phyloP scores from a whole-genome alignment of 2,113 vertebrate species.

The Mormyrus lacerda region DNA sequence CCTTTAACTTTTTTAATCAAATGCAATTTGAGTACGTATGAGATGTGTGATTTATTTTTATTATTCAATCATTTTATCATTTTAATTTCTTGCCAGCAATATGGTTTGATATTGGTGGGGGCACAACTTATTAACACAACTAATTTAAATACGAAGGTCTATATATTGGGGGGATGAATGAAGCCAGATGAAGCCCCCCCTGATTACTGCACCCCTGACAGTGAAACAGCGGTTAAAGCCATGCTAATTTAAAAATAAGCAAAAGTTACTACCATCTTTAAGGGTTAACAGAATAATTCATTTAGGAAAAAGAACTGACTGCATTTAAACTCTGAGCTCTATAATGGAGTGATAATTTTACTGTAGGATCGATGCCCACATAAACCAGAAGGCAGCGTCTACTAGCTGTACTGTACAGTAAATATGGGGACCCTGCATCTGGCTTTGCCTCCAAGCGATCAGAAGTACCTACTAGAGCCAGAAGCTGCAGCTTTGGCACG shows the following conservation, averaged over 20 bases:
- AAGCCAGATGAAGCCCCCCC: background rate
- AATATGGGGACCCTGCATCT: background rate
- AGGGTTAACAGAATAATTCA: background rate
- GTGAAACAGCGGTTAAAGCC: background rate
- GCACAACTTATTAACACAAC: background rate
- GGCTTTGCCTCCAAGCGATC: background rate
- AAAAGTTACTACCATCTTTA: background rate
- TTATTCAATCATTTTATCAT: background rate
- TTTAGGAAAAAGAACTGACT: background rate
- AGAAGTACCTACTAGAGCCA: background rate
- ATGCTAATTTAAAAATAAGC: background rate
- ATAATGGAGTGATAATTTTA: constrained; percentile 25
- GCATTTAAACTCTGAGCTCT: background rate
- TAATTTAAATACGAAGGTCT: background rate
- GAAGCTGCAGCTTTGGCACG: background rate
- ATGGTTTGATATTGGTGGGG: background rate
- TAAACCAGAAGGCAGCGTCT: constrained; percentile 25
- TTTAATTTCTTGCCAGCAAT: background rate
- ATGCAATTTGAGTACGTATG: background rate
- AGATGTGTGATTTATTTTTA: background rate
- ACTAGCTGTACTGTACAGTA: background rate
- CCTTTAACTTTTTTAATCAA: background rate
- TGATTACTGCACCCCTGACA: background rate
- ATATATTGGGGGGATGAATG: background rate
- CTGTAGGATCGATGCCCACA: constrained; percentile 22